Conservation (phyloP, 2,888 invertebrate species). For the Xiphydria camelus region DNA sequence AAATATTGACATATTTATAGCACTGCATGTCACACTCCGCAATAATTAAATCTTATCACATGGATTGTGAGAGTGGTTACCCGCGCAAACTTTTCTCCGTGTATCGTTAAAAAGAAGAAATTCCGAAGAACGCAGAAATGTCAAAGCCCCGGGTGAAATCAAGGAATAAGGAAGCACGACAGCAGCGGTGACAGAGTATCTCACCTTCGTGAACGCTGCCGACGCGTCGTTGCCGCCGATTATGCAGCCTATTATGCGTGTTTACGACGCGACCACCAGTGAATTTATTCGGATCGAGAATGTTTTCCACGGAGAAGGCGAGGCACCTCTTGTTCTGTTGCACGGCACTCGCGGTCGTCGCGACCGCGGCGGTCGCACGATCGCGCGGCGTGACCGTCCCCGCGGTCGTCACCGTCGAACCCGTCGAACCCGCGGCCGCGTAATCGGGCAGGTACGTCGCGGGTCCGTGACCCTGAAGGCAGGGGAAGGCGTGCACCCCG, state of each 20-base stretch:
- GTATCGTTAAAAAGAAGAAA: no score
- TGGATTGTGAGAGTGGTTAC: no score
- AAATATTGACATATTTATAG: no score
- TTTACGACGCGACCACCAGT: slow-evolving; percentile 64
- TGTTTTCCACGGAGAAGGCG: slow-evolving; percentile 89
- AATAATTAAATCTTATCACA: no score
- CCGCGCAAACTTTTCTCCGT: no score
- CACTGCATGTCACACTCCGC: no score
- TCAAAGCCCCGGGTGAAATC: no score
- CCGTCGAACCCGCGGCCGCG: slow-evolving; percentile 6
- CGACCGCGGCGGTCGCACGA: no score
- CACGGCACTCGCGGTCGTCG: slow-evolving; percentile 56
- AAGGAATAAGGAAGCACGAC: no score
- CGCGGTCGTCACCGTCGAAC: slow-evolving; percentile 26
- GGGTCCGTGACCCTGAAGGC: slow-evolving; percentile 36
- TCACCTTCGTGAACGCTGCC: slow-evolving; percentile 54
- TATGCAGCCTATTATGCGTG: slow-evolving; percentile 38
- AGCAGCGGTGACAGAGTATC: no score
- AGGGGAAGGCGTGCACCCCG: slow-evolving; percentile 37
- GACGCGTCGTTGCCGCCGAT: slow-evolving; percentile 43
- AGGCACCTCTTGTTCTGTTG: slow-evolving; percentile 68
- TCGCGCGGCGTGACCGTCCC: slow-evolving; percentile 19
- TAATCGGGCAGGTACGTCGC: neutral
- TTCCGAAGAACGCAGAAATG: no score
- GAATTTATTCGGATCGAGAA: slow-evolving; percentile 87